Conservation (phyloP, 1,140 invertebrate genomes). For the Ladona fulva region DNA sequence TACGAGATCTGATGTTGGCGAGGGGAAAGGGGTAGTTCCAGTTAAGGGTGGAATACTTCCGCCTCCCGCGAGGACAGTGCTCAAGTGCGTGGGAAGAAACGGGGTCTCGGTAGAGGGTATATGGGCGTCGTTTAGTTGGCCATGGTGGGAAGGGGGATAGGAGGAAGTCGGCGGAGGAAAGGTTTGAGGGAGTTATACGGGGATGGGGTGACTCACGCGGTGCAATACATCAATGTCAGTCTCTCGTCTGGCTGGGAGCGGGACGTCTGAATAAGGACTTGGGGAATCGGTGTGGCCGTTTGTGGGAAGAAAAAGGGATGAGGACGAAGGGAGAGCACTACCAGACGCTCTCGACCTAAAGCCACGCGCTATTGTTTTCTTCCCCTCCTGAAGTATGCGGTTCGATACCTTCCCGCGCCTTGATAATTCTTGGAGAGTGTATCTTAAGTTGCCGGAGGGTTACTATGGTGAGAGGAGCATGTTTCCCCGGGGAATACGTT, state of each 20-base stretch:
- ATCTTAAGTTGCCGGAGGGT: no score
- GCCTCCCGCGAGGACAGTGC: no score
- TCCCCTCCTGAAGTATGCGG: background rate
- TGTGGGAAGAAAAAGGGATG: background rate
- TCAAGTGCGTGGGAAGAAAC: background rate
- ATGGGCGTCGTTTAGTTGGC: background rate
- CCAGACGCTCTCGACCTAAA: background rate
- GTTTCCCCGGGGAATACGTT: background rate
- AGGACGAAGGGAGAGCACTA: background rate
- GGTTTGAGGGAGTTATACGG: background rate
- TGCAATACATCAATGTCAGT: constrained; percentile 1
- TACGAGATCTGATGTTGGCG: no score
- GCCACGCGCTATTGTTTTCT: background rate
- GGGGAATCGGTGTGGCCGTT: background rate
- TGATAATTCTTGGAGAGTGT: background rate
- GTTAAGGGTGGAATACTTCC: no score
- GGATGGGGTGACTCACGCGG: background rate
- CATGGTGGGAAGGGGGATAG: background rate
- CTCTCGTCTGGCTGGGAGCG: background rate
- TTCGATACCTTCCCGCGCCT: background rate
- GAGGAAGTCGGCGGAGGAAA: background rate
- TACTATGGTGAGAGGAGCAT: background rate
- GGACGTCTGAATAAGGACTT: background rate
- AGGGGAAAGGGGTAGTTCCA: no score
- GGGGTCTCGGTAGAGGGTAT: background rate